Conservation (phyloP, 53 echinoderm and acorn worm species). For the Echinarachnius parma region DNA sequence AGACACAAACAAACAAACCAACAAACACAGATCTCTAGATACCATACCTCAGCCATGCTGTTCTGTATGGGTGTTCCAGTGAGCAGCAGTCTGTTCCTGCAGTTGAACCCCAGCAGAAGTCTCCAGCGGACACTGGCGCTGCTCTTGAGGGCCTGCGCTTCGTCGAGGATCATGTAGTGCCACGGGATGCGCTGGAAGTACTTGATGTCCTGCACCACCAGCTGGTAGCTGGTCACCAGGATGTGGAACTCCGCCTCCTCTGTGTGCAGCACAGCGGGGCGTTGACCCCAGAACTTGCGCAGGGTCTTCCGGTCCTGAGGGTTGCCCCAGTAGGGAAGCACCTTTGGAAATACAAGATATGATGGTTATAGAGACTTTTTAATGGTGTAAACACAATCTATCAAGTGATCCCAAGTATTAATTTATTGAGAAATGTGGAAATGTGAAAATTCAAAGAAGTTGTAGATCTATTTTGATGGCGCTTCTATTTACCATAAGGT, state of each 20-base stretch:
- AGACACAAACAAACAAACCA: too few species aligned
- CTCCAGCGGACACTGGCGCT: slow-evolving; percentile 96
- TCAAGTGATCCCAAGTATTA: too few species aligned
- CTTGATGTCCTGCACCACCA: slow-evolving; percentile 94
- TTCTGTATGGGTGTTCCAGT: slow-evolving; percentile 99
- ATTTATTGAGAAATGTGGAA: too few species aligned
- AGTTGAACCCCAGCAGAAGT: slow-evolving; percentile 92
- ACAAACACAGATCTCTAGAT: not conserved
- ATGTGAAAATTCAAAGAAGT: too few species aligned
- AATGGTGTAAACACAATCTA: too few species aligned
- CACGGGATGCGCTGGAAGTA: slow-evolving; percentile 99
- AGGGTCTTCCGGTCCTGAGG: slow-evolving; percentile 86
- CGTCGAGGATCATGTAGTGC: slow-evolving; percentile 99
- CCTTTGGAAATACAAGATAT: slow-evolving; percentile 25
- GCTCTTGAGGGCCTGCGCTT: slow-evolving; percentile 97
- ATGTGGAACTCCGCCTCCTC: slow-evolving; percentile 94
- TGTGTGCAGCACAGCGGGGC: slow-evolving; percentile 52
- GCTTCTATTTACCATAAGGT: too few species aligned
- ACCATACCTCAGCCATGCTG: slow-evolving; percentile 98
- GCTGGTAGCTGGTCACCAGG: slow-evolving; percentile 98
- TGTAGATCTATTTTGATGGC: too few species aligned
- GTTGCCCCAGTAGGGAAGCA: slow-evolving; percentile 97
- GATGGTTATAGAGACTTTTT: not conserved
- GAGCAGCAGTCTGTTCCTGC: slow-evolving; percentile 89
- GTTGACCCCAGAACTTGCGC: slow-evolving; percentile 95